Conservation (phyloP, 2,888 invertebrate species). For the Oxystoma pomonae region DNA sequence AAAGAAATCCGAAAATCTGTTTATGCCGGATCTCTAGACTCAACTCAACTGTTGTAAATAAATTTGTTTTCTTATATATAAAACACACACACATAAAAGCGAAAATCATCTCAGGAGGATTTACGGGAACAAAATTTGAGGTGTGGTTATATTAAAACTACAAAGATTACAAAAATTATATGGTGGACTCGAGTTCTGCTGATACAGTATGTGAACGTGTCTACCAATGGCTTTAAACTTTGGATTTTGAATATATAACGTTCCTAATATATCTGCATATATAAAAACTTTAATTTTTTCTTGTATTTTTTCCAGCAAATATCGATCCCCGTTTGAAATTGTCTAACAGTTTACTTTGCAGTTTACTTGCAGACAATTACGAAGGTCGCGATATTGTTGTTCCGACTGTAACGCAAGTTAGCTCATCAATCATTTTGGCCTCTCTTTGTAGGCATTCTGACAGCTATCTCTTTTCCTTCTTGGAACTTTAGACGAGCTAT, state of each 20-base stretch:
- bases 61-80: too few relatives aligned
- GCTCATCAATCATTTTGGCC: slow-evolving; percentile 32
- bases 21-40: too few relatives aligned
- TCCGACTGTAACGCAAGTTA: neutral
- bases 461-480: slow-evolving; percentile 44
- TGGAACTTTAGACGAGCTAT: neutral
- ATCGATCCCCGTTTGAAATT: neutral
- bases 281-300: neutral
- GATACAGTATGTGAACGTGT: neutral
- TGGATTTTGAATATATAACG: neutral
- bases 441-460: slow-evolving; percentile 53
- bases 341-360: neutral
- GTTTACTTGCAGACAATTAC: neutral
- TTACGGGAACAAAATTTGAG: too few relatives aligned
- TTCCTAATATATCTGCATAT: neutral
- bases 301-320: neutral
- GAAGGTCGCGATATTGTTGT: neutral
- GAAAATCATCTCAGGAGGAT: too few relatives aligned
- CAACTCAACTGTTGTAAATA: too few relatives aligned
- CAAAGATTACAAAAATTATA: too few relatives aligned
- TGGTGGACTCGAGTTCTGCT: too few relatives aligned
- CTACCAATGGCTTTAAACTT: too few relatives aligned
- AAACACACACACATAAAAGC: too few relatives aligned
- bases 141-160: too few relatives aligned
- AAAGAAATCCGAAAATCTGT: too few relatives aligned